A percentile compares a stretch with the other conserved stretches of the same genome.
phyloP scores from a whole-genome alignment of 2,888 invertebrate genomes.

The Dicycla oo region DNA sequence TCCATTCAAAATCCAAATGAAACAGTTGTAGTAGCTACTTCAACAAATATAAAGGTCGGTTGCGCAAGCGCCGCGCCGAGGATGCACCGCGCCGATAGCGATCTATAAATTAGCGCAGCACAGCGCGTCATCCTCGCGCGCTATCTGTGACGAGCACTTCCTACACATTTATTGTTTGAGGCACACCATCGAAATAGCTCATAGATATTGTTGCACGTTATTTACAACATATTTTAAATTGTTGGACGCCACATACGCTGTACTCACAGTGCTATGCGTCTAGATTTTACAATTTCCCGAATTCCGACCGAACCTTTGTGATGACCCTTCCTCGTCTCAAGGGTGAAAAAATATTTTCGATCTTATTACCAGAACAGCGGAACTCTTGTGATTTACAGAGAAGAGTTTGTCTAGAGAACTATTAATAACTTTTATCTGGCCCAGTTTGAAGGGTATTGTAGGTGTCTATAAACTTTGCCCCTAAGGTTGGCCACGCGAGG shows the following conservation, averaged over 20 bases:
- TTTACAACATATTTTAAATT: not conserved
- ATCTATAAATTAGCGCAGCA: constrained; percentile 67
- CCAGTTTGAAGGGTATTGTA: not conserved
- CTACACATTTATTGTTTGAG: constrained; percentile 49
- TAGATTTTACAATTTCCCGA: not conserved
- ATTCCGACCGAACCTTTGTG: not conserved
- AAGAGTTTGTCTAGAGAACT: not conserved
- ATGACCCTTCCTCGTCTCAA: not conserved
- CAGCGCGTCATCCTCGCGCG: constrained; percentile 52
- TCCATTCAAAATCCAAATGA: not conserved
- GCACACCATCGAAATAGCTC: constrained; percentile 46
- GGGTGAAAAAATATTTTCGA: too few relatives aligned
- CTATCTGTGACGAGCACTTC: constrained; percentile 61
- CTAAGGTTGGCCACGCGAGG: not conserved
- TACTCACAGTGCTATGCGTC: not conserved
- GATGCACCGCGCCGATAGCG: constrained; percentile 62
- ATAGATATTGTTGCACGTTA: constrained; percentile 14
- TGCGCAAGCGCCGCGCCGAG: constrained; percentile 63
- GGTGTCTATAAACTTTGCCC: not conserved
- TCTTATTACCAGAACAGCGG: not conserved
- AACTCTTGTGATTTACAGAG: not conserved
- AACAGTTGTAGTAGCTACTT: constrained; percentile 21
- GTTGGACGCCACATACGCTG: not conserved
- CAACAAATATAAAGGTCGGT: constrained; percentile 60
- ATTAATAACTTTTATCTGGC: not conserved